Base-by-base conservation (phyloP, 2,888 invertebrate genomes). In the Xanthorhoe spadicearia region DNA sequence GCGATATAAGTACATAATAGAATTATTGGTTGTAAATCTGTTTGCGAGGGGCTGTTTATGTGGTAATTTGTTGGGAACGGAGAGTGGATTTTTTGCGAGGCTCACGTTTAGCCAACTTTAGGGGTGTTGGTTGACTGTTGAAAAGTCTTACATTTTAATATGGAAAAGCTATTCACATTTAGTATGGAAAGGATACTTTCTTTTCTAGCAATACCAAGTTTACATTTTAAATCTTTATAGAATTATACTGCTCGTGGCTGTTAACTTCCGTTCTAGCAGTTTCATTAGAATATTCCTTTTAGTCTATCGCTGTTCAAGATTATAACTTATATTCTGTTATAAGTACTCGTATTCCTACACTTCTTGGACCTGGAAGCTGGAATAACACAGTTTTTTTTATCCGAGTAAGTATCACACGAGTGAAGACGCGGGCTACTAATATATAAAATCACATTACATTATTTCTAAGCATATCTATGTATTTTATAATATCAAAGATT, bases 21-120 rank as follows among this genome's bases (percentile, higher is more conserved):
- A 72, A 74, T 74, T 72, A 74, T 74, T 74, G 74, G 72, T 71
- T 70, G 71, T 71, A 71, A 74, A 74, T 72, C 74, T 72, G 74
- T 74, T 74, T 72, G 74, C 71, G 72, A 74, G 71, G 74, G 74
- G 74, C 64, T 71, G 74, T 72, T 74, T 72, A 71, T 72, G 72
- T 64, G 74, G 71, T 74, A 72, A 74, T 74, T 74, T 70, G 74
- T 71, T 65, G 68, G 63, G 63, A 68, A 62, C 62, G 62, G 69
- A 64, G 69, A 61, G 68, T 63, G 63, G 68, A 62, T 65, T 68
- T 74, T 74, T 74, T 72, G 64, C 68, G 62, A 60, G 66, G 57
- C 66, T 66, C 69, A 65, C 64, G 59, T 71, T 71, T 66, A 69
- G 63, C 61, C 58, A 62, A 70, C 72, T 72, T 70, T 71, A 60